Evolutionary conservation across 1,140 invertebrate genomes (phyloP).

Genomic region (Hyphantria cunea): DNA sequence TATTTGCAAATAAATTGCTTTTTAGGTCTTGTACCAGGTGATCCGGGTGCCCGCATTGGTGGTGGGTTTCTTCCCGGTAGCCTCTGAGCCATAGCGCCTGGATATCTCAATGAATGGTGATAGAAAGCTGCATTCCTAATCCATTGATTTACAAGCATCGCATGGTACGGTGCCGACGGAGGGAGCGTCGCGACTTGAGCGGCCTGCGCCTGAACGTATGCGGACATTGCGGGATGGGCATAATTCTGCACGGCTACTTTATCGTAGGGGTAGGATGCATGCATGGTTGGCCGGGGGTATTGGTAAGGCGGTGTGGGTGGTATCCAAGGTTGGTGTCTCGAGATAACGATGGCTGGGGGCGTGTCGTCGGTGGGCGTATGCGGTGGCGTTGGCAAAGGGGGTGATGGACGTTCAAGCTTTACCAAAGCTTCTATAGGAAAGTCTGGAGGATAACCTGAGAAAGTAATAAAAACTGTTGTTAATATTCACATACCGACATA

Average conservation of each 20-base stretch:
- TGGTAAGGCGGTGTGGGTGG: conserved; percentile 49
- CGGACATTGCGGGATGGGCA: conserved; percentile 61
- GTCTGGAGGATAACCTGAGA: conserved; percentile 76
- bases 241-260: conserved; percentile 56
- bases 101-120: conserved; percentile 81
- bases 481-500: no score
- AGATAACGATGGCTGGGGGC: conserved; percentile 63
- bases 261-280: conserved; percentile 63
- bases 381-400: conserved; percentile 86
- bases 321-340: conserved; percentile 64
- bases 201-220: conserved; percentile 76
- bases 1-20: conserved; percentile 98
- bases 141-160: conserved; percentile 87
- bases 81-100: conserved; percentile 72
- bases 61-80: conserved; percentile 77
- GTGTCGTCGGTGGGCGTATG: conserved; percentile 86
- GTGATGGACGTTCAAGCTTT: conserved; percentile 85
- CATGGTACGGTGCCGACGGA: conserved; percentile 72
- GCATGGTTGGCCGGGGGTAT: conserved; percentile 60
- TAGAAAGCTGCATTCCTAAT: conserved; percentile 86
- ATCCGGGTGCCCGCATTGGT: conserved; percentile 81
- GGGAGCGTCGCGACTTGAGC: conserved; percentile 68
- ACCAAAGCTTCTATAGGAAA: conserved; percentile 80
- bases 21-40: conserved; percentile 87
- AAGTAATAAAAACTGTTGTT: conserved; percentile 34